Conservation (phyloP, 2,888 invertebrate genomes). For the Laothoe populi region DNA sequence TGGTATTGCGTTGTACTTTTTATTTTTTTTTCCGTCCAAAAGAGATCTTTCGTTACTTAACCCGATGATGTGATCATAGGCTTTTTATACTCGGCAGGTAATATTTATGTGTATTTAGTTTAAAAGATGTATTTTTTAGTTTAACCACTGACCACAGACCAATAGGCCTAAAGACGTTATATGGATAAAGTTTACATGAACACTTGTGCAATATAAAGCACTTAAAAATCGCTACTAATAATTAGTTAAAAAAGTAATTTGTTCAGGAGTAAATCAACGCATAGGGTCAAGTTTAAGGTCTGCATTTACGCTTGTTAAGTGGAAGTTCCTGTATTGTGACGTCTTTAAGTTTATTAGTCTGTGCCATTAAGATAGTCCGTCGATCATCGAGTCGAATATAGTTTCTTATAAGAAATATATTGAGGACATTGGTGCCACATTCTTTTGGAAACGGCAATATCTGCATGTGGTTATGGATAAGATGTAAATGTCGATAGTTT, state of each 20-base stretch:
- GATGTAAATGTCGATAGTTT: constrained; percentile 12
- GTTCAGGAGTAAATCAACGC: too few species aligned
- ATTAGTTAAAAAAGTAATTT: too few species aligned
- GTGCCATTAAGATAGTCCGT: background rate
- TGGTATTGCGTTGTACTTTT: constrained; percentile 44
- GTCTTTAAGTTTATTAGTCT: background rate
- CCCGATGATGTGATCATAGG: constrained; percentile 49
- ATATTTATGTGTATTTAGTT: constrained; percentile 29
- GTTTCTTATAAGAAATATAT: background rate
- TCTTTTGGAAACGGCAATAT: background rate
- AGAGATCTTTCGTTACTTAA: constrained; percentile 52
- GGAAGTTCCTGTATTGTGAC: background rate
- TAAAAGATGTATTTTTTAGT: constrained; percentile 30
- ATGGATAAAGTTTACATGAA: too few species aligned
- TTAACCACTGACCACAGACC: background rate
- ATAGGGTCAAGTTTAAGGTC: too few species aligned
- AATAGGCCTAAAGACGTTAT: background rate
- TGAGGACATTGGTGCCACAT: constrained; percentile 12
- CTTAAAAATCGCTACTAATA: too few species aligned
- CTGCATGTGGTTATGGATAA: constrained; percentile 7
- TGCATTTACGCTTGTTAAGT: background rate
- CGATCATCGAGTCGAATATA: constrained; percentile 3
- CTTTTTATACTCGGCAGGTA: constrained; percentile 33
- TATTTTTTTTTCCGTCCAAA: constrained; percentile 77
- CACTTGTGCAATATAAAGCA: too few species aligned